These are phyloP conservation scores for Augochlorella aurata DNA, from an alignment of 2,888 invertebrate species.

Conservation along the genomic window DNA sequence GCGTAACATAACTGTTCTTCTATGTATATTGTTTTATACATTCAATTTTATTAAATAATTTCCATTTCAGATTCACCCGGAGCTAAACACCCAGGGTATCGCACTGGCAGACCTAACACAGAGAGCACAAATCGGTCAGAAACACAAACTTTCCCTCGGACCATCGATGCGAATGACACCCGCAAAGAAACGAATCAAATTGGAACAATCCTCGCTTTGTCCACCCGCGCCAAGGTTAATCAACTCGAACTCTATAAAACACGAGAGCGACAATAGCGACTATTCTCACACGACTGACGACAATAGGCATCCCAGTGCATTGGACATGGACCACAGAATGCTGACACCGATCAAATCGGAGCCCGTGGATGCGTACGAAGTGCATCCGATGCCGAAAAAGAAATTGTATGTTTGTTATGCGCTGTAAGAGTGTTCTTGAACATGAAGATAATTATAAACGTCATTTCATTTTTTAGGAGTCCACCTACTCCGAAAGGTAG, in stretches of 20 bases:
- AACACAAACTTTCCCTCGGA: conserved; percentile 83
- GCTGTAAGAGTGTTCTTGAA: neutral
- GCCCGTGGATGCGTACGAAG: conserved; percentile 73
- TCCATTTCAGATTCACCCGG: conserved; percentile 86
- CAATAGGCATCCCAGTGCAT: conserved; percentile 68
- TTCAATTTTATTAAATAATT: neutral
- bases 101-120: conserved; percentile 88
- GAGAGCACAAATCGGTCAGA: conserved; percentile 82
- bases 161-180: conserved; percentile 83
- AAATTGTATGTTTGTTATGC: conserved; percentile 68
- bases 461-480: conserved; percentile 59
- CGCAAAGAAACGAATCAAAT: conserved; percentile 79
- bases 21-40: neutral
- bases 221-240: conserved; percentile 81
- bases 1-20: conserved; percentile 69
- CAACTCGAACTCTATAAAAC: conserved; percentile 69
- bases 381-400: conserved; percentile 64
- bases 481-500: conserved; percentile 68
- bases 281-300: conserved; percentile 76
- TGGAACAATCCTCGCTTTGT: conserved; percentile 74
- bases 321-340: conserved; percentile 73
- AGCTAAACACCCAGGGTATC: conserved; percentile 90
- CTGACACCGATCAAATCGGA: conserved; percentile 74
- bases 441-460: neutral
- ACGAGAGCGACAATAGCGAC: conserved; percentile 77